Evolutionary conservation across 1,140 invertebrate species (phyloP), one percentile per base, ranked within the genome.

Genomic region (Bicyclus anynana): DNA sequence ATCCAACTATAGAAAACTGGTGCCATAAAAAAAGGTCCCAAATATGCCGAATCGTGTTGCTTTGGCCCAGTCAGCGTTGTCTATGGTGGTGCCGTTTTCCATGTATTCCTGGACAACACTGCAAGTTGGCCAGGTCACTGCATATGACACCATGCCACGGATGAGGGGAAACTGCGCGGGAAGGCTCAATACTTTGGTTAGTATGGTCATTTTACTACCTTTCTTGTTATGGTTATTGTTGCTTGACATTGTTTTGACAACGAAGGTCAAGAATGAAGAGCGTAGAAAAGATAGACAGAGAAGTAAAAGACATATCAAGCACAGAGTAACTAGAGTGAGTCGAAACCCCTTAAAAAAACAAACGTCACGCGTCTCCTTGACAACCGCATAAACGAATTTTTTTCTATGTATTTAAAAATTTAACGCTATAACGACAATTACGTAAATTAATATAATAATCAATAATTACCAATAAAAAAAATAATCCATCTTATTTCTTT

Each of bases 81-180:
- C 54, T 18, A 79, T 42, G 0, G 44, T 62, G 0, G 70, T 76
- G 2, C 79, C 77, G 47, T 77, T 65, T 67, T 90, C 82, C 35
- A 93, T 70, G 18, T 90, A 84, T 72, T 93, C 92, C 60, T 93
- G 92, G 9, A 92, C 82, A 1, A 94, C 54, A 77, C 92, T 92
- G 37, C 91, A 92, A 0, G 89, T 77, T 0, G 94, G 94, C 93
- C 93, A 95, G 50, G 94, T 92, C 0, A 94, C 68, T 0, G 91
- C 90, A 67, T 96, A 96, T 0, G 93, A 93, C 0, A 92, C 80
- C 91, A 95, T 94, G 4, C 95, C 95, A 23, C 91, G 89, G 1
- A 89, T 33, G 46, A 91, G 63, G 2, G 89, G 90, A 13, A 54
- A 59, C 7, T 59, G 42, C 4, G 18, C 12, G 10, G 46, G 44